Evolutionary conservation across 23 tunicate species (phyloP).

Genomic region (Halocynthia roretzi): DNA sequence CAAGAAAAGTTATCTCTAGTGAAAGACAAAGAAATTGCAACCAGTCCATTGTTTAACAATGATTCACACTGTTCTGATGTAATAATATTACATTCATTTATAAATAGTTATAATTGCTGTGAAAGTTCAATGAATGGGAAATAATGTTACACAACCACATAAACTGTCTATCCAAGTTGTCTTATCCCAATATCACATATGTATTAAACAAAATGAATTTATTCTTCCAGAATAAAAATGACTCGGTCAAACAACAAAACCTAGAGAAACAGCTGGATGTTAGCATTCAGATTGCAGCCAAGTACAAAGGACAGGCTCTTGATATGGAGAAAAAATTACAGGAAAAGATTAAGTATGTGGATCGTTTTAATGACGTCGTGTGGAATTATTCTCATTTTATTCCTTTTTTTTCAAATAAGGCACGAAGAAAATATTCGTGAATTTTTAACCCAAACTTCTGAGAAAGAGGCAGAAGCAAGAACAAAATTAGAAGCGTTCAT

Average conservation of each 20-base stretch:
- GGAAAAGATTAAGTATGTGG: constrained; percentile 29
- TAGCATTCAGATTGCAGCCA: constrained; percentile 68
- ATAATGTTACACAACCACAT: neutral
- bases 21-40: neutral
- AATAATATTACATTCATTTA: neutral
- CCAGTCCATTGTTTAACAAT: neutral
- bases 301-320: constrained; percentile 59
- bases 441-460: constrained; percentile 46
- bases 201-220: too few species aligned
- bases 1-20: neutral
- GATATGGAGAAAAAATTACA: constrained; percentile 54
- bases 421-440: constrained; percentile 47
- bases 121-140: neutral
- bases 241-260: neutral
- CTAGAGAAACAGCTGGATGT: constrained; percentile 35
- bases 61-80: neutral
- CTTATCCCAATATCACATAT: too few species aligned
- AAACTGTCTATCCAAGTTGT: too few species aligned
- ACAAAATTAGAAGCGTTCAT: constrained; percentile 47
- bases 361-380: neutral
- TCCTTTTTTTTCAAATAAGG: neutral
- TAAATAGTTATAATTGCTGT: neutral
- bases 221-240: too few species aligned
- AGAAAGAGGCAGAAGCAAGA: constrained; percentile 55
- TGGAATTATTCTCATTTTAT: neutral